These are phyloP conservation scores for Butorides virescens DNA, from an alignment of 2,113 vertebrate species.

Conservation along the genomic window DNA sequence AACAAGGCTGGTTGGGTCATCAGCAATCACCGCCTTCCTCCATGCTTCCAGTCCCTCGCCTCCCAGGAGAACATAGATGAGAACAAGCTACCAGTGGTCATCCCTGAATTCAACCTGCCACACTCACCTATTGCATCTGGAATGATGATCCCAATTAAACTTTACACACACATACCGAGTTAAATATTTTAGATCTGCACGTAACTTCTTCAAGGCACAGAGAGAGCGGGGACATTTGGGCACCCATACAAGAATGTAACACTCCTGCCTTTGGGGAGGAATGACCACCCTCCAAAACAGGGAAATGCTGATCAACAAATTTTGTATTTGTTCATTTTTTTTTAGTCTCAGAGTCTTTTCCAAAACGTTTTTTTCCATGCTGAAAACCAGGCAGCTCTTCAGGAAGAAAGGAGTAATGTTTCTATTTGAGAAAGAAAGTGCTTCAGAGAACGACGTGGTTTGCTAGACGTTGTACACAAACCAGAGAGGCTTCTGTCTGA, in stretches of 20 bases:
- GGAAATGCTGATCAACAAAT: neutral
- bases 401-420: neutral
- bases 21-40: neutral
- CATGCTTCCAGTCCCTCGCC: accelerated
- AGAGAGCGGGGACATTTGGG: neutral
- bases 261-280: neutral
- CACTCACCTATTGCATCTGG: neutral
- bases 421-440: neutral
- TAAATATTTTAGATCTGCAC: neutral
- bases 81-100: neutral
- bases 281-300: neutral
- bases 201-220: neutral
- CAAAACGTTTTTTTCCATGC: neutral
- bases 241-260: neutral
- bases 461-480: neutral
- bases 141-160: neutral
- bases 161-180: neutral
- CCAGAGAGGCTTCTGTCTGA: neutral
- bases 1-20: neutral
- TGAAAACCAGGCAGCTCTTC: neutral
- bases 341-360: neutral
- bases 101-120: neutral
- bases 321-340: neutral
- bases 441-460: neutral
- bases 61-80: neutral